Percentiles rank a stretch among this genome's conserved stretches.
Evolutionary conservation across 2,113 vertebrate genomes (phyloP).

Genomic region (Plecturocebus donacophilus): DNA sequence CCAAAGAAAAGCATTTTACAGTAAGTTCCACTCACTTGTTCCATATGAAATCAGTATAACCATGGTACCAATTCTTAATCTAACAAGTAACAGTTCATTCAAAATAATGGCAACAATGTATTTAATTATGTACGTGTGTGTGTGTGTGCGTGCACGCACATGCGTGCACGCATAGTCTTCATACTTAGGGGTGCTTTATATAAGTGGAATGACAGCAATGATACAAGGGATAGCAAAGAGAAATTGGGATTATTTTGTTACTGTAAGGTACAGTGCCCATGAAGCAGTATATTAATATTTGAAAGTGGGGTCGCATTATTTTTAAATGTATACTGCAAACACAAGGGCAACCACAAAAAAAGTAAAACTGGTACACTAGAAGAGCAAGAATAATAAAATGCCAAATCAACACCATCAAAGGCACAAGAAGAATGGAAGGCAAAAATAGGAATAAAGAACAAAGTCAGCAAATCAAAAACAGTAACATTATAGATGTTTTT

Average conservation of each 20-base stretch:
- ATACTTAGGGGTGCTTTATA: background rate
- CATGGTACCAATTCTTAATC: background rate
- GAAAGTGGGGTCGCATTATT: background rate
- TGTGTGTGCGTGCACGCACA: no score
- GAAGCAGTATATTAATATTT: background rate
- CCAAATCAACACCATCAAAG: background rate
- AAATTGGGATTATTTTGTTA: background rate
- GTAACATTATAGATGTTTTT: background rate
- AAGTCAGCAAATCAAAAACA: background rate
- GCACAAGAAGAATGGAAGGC: background rate
- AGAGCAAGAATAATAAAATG: background rate
- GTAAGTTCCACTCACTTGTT: background rate
- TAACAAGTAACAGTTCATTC: background rate
- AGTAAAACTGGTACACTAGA: background rate
- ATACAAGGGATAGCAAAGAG: background rate
- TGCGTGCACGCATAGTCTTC: background rate
- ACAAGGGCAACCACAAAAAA: background rate
- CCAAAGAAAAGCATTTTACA: background rate
- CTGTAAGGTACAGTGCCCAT: background rate
- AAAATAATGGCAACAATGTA: background rate
- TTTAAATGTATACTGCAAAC: background rate
- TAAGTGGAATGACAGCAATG: background rate
- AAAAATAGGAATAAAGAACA: background rate
- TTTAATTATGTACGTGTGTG: background rate
- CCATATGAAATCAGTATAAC: background rate